Base-by-base conservation (phyloP, 2,888 invertebrate genomes). In the Dryocosmus kuriphilus region DNA sequence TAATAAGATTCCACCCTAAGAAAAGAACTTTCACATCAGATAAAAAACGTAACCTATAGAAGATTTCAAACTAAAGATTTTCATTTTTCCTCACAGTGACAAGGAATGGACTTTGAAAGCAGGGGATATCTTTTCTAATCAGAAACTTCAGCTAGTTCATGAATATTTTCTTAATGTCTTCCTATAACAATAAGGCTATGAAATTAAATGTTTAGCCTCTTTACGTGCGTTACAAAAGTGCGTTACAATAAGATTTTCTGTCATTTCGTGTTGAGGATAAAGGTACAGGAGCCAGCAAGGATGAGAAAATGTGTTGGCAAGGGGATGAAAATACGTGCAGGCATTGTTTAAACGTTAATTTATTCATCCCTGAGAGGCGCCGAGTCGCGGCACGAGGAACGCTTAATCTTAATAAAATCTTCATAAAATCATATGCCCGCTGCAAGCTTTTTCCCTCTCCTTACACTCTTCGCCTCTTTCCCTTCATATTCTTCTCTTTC, bases 271-370 rank as follows among this genome's bases (percentile, higher is more conserved):
- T 38, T 5, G 74, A 63, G n/a, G 41, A 41, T 32, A 27, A 51
- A 73, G 8, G 27, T 61, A 71, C 55, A 77, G 77, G 67, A 57
- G 35, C 62, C 35, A 80, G 61, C 14, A 22, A 55, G 75, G 63
- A 74, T 55, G 51, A 74, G 60, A 63, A 46, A 55, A 77, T 61
- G 77, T 51, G 73, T 51, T 71, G 51, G 71, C 30, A 71, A 30
- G 51, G 75, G 78, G 76, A 78, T 74, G 79, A 81, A 79, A 79
- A 80, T 79, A 79, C 81, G 77, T 75, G 77, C 80, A 76, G 77
- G 80, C 77, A 83, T 83, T 82, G 82, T 80, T 83, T 80, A 79
- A 81, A 77, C 79, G 82, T 83, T 83, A 82, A 82, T 82, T 83
- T 80, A 83, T 82, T 83, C 80, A 79, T 82, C 79, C 79, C 76